Percentiles rank a stretch among this genome's conserved stretches.
Evolutionary conservation across 2,888 invertebrate species (phyloP).

Genomic region (Aporophyla nigra): DNA sequence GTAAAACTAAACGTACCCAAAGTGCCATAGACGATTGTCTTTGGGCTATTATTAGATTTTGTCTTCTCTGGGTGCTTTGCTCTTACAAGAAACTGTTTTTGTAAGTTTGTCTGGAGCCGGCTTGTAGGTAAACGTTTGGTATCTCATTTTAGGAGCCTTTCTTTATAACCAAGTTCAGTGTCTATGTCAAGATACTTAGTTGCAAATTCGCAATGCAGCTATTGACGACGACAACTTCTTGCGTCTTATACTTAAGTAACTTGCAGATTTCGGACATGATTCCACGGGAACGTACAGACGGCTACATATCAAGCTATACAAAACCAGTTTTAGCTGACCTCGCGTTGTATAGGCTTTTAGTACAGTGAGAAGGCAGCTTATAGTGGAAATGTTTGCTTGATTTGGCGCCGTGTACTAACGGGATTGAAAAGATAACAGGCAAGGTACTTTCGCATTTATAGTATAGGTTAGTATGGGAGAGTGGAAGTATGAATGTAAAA

Average conservation of each 20-base stretch:
- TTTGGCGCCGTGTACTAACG: too few species aligned
- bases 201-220: slow-evolving; percentile 15
- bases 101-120: neutral
- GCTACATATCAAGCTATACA: too few species aligned
- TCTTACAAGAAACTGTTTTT: neutral
- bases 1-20: slow-evolving; percentile 32
- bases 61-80: neutral
- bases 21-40: slow-evolving; percentile 8
- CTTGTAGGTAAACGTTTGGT: neutral
- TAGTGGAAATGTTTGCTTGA: too few species aligned
- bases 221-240: neutral
- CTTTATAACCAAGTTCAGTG: neutral
- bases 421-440: neutral
- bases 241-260: neutral
- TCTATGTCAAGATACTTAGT: neutral
- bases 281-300: neutral
- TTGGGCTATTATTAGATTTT: slow-evolving; percentile 24
- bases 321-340: too few species aligned
- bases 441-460: neutral
- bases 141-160: neutral
- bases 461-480: neutral
- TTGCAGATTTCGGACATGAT: neutral
- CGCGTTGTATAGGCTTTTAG: too few species aligned
- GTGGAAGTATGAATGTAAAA: neutral
- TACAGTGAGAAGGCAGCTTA: too few species aligned